Evolutionary conservation across 2,113 vertebrate species (phyloP), one percentile per base, ranked within the genome.

Genomic region (Neolamprologus cancellatus): DNA sequence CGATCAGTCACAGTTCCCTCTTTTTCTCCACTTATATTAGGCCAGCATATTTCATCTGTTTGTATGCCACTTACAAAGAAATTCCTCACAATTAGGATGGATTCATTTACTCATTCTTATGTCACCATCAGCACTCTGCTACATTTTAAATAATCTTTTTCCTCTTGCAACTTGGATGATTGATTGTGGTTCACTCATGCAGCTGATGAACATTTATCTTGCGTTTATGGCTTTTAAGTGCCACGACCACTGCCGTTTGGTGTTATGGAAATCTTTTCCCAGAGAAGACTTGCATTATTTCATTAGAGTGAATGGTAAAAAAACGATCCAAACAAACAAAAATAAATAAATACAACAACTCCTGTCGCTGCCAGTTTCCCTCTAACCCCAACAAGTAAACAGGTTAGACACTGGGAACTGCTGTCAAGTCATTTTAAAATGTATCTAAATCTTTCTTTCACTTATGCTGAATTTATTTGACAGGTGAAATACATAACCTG

Each of bases 181-280:
- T 95, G 94, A 96, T 96, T 87, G 88, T 25, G 74, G 87, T 71
- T 94, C 94, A 87, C 57, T 91, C 55, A 83, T 80, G 91, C 94
- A 95, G 92, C 94, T 96, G 95, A 96, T 92, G 79, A 96, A 94
- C 95, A 95, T 96, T 95, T 94, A 91, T 96, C 95, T 96, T 95
- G 87, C 84, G 91, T 94, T 96, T 93, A 95, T 92, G 91, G 95
- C 90, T 95, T 93, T 93, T 94, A 93, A 92, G 92, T 88, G 88
- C 87, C 71, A 91, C 69, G 5, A 83, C 90, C 82, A 61, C 92
- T 92, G 87, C 89, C 83, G 89, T 91, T 92, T 84, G 87, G 87
- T 46, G 14, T 95, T 94, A 96, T 95, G 89, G 88, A 95, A 94
- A 95, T 93, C 84, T 89, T 92, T 91, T 92, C 91, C 93, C 91